These are phyloP conservation scores for Arctopsyche grandis DNA, from an alignment of 1,140 invertebrate genomes.

Conservation along the genomic window DNA sequence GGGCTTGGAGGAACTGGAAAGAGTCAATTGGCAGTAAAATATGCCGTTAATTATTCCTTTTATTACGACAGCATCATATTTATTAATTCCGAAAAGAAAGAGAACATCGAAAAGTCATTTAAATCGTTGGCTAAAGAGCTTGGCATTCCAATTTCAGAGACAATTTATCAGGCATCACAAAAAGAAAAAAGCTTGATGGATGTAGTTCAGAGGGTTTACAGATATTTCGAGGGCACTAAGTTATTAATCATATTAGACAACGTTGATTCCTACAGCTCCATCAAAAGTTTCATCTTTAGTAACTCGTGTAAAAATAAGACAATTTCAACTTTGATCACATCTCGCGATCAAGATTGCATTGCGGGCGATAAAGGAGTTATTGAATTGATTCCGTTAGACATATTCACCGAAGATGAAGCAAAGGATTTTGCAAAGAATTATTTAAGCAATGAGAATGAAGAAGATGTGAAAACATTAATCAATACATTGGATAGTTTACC, in stretches of 20 bases:
- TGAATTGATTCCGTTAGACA: neutral
- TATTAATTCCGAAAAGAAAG: neutral
- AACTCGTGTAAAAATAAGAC: neutral
- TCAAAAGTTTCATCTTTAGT: neutral
- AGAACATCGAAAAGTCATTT: neutral
- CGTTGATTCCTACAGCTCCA: neutral
- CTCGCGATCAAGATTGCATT: neutral
- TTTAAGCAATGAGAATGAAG: neutral
- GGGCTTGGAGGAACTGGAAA: neutral
- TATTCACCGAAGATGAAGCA: neutral
- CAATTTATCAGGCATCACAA: neutral
- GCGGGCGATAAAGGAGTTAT: neutral
- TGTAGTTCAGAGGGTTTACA: neutral
- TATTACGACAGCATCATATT: neutral
- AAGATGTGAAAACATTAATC: neutral
- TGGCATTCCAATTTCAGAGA: neutral
- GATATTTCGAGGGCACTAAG: neutral
- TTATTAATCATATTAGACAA: neutral
- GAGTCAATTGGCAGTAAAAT: neutral
- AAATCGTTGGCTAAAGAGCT: neutral
- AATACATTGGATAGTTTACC: neutral
- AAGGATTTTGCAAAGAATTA: neutral
- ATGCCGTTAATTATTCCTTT: neutral
- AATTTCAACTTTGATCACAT: neutral
- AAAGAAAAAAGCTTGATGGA: neutral